Conservation (phyloP, 2,888 invertebrate genomes). For the Melangyna quadrimaculata region DNA sequence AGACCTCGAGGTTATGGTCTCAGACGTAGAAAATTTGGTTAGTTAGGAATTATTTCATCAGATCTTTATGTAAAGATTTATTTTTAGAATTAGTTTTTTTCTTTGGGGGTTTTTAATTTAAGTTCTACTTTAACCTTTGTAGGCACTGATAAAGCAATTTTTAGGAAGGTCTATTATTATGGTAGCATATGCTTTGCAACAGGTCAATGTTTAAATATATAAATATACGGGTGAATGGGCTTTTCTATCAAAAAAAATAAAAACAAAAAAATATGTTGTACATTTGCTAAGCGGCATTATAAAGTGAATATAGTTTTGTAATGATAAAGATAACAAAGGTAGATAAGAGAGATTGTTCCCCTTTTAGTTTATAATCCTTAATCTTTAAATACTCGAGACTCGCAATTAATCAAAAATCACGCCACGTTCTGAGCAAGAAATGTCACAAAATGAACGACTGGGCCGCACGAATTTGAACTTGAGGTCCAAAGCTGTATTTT, state of each 20-base stretch:
- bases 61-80: conserved; percentile 23
- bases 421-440: no score
- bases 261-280: conserved; percentile 16
- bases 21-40: conserved; percentile 80
- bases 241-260: neutral
- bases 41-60: conserved; percentile 76
- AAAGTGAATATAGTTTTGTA: neutral
- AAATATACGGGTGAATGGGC: conserved; percentile 9
- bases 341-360: neutral
- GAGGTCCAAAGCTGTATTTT: no score
- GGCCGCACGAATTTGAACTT: no score
- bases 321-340: no score
- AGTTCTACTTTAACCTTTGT: neutral
- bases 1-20: conserved; percentile 80
- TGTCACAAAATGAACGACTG: no score
- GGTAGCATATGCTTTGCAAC: conserved; percentile 9
- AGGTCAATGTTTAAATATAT: conserved; percentile 12
- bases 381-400: neutral
- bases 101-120: neutral
- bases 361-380: neutral
- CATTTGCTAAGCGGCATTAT: neutral
- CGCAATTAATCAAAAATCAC: no score
- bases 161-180: neutral
- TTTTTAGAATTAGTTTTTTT: conserved; percentile 15
- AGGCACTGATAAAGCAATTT: conserved; percentile 33